Evolutionary conservation across 2,888 invertebrate species (phyloP).

Genomic region (Rhyacophila evoluta): DNA sequence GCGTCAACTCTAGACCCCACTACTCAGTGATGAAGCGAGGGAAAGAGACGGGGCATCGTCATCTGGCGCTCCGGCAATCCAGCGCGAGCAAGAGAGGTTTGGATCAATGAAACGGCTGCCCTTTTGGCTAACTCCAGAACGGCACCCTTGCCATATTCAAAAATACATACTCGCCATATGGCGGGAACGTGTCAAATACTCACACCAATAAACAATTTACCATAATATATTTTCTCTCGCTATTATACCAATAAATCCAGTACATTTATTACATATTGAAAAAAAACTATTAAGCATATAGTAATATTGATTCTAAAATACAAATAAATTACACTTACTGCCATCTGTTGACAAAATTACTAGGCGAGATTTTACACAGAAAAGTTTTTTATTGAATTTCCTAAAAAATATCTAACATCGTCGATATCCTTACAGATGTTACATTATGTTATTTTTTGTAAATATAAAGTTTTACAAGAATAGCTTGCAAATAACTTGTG

Average conservation of each 20-base stretch:
- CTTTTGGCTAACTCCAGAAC: constrained; percentile 32
- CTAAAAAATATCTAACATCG: too few relatives aligned
- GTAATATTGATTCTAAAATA: too few relatives aligned
- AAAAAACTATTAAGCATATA: too few relatives aligned
- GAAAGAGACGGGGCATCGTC: constrained; percentile 30
- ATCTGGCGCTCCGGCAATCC: constrained; percentile 20
- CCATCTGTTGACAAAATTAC: not conserved
- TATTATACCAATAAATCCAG: not conserved
- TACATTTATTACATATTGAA: not conserved
- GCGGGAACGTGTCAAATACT: constrained; percentile 26
- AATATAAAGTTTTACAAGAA: too few relatives aligned
- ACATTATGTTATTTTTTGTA: too few relatives aligned
- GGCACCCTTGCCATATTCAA: constrained; percentile 44
- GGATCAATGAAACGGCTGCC: constrained; percentile 54
- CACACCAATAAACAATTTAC: not conserved
- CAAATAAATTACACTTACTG: not conserved
- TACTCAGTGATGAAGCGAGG: not conserved
- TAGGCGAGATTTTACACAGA: not conserved
- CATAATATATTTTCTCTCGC: not conserved
- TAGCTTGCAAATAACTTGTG: too few relatives aligned
- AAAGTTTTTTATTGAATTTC: not conserved
- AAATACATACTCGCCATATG: constrained; percentile 40
- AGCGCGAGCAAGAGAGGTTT: constrained; percentile 27
- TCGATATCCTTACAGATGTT: too few relatives aligned
- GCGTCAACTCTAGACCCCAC: constrained; percentile 21